These are phyloP conservation scores for Pogonocichla stellata DNA, from an alignment of 2,113 vertebrate genomes.

Conservation along the genomic window DNA sequence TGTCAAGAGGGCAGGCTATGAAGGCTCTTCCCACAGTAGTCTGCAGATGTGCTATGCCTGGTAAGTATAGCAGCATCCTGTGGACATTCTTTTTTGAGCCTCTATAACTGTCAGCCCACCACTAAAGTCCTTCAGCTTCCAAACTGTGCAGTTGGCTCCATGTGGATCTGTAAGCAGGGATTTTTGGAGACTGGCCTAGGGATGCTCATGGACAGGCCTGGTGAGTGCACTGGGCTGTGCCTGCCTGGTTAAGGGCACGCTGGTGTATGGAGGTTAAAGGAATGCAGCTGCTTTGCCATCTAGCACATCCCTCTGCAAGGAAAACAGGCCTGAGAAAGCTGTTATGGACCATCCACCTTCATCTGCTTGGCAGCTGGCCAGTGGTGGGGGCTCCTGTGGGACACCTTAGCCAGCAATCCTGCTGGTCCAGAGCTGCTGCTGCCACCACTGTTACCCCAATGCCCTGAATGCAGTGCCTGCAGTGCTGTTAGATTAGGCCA, in stretches of 20 bases:
- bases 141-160: not conserved
- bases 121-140: not conserved
- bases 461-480: not conserved
- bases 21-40: not conserved
- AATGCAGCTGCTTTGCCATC: not conserved
- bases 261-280: not conserved
- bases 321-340: not conserved
- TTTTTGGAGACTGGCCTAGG: not conserved
- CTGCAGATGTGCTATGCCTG: not conserved
- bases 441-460: not conserved
- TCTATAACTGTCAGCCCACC: not conserved
- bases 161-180: not conserved
- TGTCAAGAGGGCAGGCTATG: not conserved
- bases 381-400: not conserved
- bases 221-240: not conserved
- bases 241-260: not conserved
- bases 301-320: not conserved
- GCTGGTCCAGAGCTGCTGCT: not conserved
- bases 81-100: not conserved
- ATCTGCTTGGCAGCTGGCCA: not conserved
- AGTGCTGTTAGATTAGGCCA: not conserved
- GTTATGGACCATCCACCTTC: not conserved
- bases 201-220: not conserved
- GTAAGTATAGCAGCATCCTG: accelerated
- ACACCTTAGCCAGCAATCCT: not conserved